Evolutionary conservation across 1,140 invertebrate species (phyloP), one percentile per base, ranked within the genome.

Genomic region (Cylas formicarius): DNA sequence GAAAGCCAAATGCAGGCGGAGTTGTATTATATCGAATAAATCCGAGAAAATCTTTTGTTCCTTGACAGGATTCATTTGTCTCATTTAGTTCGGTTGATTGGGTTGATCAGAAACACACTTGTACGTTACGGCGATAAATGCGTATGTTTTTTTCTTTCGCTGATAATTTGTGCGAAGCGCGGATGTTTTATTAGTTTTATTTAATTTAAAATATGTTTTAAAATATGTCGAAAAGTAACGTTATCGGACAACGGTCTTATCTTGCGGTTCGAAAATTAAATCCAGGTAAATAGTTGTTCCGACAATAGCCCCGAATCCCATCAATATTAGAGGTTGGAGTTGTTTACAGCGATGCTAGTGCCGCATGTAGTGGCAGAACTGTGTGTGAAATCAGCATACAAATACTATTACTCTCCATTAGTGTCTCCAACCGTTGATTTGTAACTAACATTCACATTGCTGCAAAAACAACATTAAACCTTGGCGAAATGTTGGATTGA

Each of bases 321-420:
- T 53, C 53, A 55, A 55, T 55, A 55, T 46, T 50, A 50, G 51
- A 34, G 24, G 32, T 45, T 31, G 26, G 44, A 50, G 38, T 56
- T 56, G 52, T 56, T 56, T 56, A 56, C 51, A 48, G 38, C 42
- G 29, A 23, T 28, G 42, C 40, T 51, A 53, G 54, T 47, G 51
- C 38, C 46, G 44, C 38, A 44, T 56, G 46, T 56, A 53, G 51
- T 53, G 52, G 54, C 39, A 50, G 48, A 46, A 43, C 50, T 50
- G 52, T 52, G 52, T 56, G 54, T 50, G 44, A 53, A 59, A 59
- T 59, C 55, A 59, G 57, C 57, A 59, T 59, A 59, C 57, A 51
- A 59, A 59, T 55, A 52, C 57, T 57, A 59, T 59, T 57, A 57
- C 41, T 59, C 57, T 59, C 57, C 55, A 59, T 59, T 59, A 59